A percentile compares a stretch with the other conserved stretches of the same genome.
Conservation (phyloP, 2,113 vertebrate genomes). For the Saccopteryx bilineata region DNA sequence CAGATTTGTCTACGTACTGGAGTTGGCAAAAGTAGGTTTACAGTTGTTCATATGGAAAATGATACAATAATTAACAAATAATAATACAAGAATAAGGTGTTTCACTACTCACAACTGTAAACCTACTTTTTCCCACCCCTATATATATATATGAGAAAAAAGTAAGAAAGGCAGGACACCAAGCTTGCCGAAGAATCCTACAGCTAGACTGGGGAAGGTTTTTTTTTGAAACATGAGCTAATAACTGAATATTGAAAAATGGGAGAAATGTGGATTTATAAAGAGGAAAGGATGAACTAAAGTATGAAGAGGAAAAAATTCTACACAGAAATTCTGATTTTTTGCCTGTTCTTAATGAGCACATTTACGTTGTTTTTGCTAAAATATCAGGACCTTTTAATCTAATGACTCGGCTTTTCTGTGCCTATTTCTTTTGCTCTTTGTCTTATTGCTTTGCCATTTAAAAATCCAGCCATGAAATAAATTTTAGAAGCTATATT, state of each 20-base stretch:
- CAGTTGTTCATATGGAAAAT: too few relatives aligned
- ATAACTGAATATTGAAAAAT: background rate
- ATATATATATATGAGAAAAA: background rate
- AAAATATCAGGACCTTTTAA: slow-evolving; percentile 73
- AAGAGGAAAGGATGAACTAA: background rate
- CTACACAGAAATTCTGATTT: slow-evolving; percentile 52
- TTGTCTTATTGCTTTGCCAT: slow-evolving; percentile 61
- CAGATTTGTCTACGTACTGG: too few relatives aligned
- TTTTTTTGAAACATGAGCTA: background rate
- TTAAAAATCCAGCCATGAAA: slow-evolving; percentile 47
- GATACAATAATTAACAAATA: too few relatives aligned
- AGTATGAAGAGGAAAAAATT: slow-evolving; percentile 40
- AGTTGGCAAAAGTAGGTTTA: too few relatives aligned
- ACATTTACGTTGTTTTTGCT: slow-evolving; percentile 56
- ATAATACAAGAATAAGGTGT: too few relatives aligned
- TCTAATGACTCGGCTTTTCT: slow-evolving; percentile 64
- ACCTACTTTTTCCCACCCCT: too few relatives aligned
- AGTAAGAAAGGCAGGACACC: background rate
- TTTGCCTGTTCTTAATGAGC: slow-evolving; percentile 33
- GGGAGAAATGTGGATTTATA: background rate
- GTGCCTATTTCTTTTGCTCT: background rate
- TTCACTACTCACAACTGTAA: too few relatives aligned
- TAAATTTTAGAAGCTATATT: slow-evolving; percentile 30
- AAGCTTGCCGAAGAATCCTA: background rate
- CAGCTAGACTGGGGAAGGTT: background rate